Evolutionary conservation across 2,888 invertebrate genomes (phyloP).

Genomic region (Drosophila tanythrix): DNA sequence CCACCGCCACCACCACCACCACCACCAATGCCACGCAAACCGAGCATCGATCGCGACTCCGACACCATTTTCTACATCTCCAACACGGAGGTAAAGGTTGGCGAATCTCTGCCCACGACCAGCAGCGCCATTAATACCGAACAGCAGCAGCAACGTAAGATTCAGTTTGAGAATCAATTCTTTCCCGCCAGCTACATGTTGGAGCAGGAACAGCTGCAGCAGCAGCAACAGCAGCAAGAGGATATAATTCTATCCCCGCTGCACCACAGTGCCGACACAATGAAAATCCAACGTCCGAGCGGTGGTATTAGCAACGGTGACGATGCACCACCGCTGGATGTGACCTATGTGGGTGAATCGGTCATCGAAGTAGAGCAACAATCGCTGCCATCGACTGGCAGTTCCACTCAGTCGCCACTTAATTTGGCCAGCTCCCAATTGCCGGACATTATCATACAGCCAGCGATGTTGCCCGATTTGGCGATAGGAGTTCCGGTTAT

Average conservation of each 20-base stretch:
- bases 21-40: slow-evolving; percentile 68
- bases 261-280: slow-evolving; percentile 79
- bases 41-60: slow-evolving; percentile 83
- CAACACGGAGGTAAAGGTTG: slow-evolving; percentile 85
- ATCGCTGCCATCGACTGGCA: slow-evolving; percentile 47
- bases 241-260: slow-evolving; percentile 83
- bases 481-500: slow-evolving; percentile 85
- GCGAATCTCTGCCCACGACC: slow-evolving; percentile 82
- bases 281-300: slow-evolving; percentile 79
- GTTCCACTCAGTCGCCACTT: slow-evolving; percentile 36
- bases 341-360: slow-evolving; percentile 85
- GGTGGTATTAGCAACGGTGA: slow-evolving; percentile 22
- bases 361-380: slow-evolving; percentile 85
- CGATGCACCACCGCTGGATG: slow-evolving; percentile 81
- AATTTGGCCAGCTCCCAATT: slow-evolving; percentile 34
- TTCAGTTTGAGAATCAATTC: slow-evolving; percentile 82
- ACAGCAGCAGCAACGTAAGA: slow-evolving; percentile 69
- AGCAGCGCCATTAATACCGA: slow-evolving; percentile 26
- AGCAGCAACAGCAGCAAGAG: slow-evolving; percentile 75
- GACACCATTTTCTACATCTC: slow-evolving; percentile 85
- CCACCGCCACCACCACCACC: slow-evolving; percentile 74
- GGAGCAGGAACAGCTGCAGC: slow-evolving; percentile 51
- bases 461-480: slow-evolving; percentile 84
- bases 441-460: slow-evolving; percentile 84
- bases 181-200: slow-evolving; percentile 83